A percentile compares a stretch with the other conserved stretches of the same genome.
Conservation (phyloP, 2,113 vertebrate species). For the Anseranas semipalmata region DNA sequence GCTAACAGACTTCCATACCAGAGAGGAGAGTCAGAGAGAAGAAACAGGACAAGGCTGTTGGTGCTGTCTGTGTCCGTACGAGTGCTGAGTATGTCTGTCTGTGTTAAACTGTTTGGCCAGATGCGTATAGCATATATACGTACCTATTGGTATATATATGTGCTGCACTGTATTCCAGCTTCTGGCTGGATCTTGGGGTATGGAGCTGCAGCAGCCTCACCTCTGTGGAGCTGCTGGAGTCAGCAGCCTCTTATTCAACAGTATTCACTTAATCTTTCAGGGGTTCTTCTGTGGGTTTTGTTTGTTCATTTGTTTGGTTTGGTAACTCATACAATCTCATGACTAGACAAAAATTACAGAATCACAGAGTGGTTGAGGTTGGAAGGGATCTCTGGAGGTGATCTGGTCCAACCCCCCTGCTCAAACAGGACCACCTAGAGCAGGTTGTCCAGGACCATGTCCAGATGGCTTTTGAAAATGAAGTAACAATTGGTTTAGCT, state of each 20-base stretch:
- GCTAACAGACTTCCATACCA: background rate
- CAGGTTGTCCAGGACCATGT: too few species aligned
- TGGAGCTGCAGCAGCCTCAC: background rate
- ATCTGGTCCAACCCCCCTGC: too few species aligned
- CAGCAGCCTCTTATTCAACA: background rate
- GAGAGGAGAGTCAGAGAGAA: background rate
- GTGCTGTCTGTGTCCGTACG: background rate
- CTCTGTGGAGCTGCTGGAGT: background rate
- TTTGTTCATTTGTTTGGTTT: background rate
- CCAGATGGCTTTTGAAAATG: background rate
- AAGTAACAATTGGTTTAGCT: background rate
- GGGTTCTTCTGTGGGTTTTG: background rate
- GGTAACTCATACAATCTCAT: background rate
- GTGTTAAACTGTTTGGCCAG: background rate
- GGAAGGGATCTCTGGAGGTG: too few species aligned
- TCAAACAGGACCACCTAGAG: too few species aligned
- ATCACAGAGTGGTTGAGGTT: too few species aligned
- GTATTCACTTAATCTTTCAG: background rate
- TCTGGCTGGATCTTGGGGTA: background rate
- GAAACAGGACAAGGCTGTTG: background rate
- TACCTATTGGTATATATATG: accelerated
- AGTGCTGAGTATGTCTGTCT: background rate
- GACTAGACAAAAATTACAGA: background rate
- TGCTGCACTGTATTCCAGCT: background rate
- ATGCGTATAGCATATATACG: background rate